phyloP scores from a whole-genome alignment of 2,888 invertebrate genomes.

The Nipponacmea schrenckii region DNA sequence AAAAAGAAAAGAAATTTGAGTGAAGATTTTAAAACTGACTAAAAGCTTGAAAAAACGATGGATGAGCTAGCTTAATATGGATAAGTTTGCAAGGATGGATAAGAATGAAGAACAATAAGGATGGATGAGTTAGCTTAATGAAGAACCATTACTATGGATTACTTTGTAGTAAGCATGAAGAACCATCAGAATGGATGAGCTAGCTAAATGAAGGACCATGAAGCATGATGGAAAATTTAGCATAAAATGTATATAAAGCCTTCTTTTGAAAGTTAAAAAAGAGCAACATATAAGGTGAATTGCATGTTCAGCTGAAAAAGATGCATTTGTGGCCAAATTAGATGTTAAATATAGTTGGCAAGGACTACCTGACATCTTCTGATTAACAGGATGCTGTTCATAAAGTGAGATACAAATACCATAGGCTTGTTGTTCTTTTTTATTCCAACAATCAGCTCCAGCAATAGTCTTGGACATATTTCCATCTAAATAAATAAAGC shows the following conservation, averaged over 20 bases:
- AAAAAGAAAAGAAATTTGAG: too few species aligned
- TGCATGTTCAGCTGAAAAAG: too few species aligned
- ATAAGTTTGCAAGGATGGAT: not conserved
- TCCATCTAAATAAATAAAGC: constrained; percentile 26
- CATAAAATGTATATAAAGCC: too few species aligned
- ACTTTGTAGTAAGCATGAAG: not conserved
- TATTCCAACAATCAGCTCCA: constrained; percentile 73
- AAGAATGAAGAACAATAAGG: not conserved
- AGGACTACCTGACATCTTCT: constrained; percentile 70
- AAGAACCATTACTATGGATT: not conserved
- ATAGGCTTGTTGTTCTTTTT: constrained; percentile 71
- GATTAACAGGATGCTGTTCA: constrained; percentile 83
- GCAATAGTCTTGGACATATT: constrained; percentile 60
- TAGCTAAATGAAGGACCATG: not conserved
- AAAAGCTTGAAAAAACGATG: too few species aligned
- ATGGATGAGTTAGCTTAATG: not conserved
- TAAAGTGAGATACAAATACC: constrained; percentile 83
- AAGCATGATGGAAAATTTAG: too few species aligned
- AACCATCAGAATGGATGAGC: not conserved
- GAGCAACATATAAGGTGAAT: too few species aligned
- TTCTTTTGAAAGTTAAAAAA: too few species aligned
- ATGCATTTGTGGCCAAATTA: too few species aligned
- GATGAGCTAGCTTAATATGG: too few species aligned
- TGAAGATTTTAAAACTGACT: too few species aligned
- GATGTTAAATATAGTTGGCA: too few species aligned